A percentile compares a stretch with the other conserved stretches of the same genome.
phyloP scores from a whole-genome alignment of 2,113 vertebrate genomes.

The Aleadryas rufinucha region DNA sequence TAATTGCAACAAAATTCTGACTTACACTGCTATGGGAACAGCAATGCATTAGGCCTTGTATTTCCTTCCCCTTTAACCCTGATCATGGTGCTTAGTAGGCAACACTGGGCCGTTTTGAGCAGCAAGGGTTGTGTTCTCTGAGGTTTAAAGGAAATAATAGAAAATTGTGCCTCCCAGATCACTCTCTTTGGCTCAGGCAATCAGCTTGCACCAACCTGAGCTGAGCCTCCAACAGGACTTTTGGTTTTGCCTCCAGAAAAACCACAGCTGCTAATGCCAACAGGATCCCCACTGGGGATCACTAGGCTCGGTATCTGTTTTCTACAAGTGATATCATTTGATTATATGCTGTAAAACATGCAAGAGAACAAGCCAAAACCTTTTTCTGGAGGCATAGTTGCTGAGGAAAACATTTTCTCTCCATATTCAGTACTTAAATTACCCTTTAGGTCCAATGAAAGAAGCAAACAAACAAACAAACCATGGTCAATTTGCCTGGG shows the following conservation, averaged over 20 bases:
- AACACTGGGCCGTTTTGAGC: background rate
- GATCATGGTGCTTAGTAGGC: background rate
- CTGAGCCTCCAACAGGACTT: background rate
- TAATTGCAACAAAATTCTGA: background rate
- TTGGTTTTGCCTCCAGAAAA: background rate
- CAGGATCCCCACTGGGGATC: background rate
- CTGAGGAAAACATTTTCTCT: conserved; percentile 11
- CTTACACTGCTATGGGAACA: background rate
- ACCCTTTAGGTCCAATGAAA: background rate
- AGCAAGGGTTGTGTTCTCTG: background rate
- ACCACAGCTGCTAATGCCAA: background rate
- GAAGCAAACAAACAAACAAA: background rate
- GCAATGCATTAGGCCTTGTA: background rate
- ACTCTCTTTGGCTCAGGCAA: background rate
- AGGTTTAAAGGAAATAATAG: background rate
- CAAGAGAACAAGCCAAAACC: background rate
- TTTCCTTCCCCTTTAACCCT: background rate
- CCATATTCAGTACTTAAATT: background rate
- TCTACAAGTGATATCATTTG: background rate
- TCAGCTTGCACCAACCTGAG: background rate
- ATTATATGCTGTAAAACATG: background rate
- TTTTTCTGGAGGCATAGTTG: background rate
- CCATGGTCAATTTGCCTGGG: background rate
- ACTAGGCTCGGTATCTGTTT: background rate
- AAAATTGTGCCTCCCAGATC: background rate